Conservation (phyloP, 2,113 vertebrate species). For the Neotoma lepida region DNA sequence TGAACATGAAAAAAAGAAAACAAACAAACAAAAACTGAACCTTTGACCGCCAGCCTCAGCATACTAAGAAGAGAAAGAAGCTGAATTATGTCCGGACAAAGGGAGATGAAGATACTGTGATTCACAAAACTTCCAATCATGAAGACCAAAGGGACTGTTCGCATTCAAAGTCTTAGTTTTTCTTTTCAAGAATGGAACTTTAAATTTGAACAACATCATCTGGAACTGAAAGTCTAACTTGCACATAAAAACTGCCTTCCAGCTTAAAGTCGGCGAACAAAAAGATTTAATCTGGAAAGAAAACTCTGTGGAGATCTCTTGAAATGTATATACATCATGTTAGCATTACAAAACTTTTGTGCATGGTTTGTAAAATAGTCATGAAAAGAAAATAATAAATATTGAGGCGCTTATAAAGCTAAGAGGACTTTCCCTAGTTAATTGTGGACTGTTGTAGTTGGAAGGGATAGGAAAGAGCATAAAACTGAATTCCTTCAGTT, state of each 20-base stretch:
- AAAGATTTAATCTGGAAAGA: conserved; percentile 50
- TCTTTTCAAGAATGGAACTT: conserved; percentile 27
- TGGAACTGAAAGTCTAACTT: conserved; percentile 62
- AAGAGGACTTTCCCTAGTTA: neutral
- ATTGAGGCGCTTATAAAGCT: neutral
- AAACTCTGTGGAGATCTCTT: conserved; percentile 15
- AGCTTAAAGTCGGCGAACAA: conserved; percentile 66
- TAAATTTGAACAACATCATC: conserved; percentile 68
- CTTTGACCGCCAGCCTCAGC: neutral
- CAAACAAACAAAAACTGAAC: neutral
- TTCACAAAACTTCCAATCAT: neutral
- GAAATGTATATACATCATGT: neutral
- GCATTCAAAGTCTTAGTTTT: neutral
- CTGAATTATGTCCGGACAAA: neutral
- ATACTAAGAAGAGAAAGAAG: neutral
- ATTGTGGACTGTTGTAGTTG: neutral
- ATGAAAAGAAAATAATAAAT: conserved; percentile 18
- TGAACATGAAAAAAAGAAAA: neutral
- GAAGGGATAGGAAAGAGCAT: conserved; percentile 1
- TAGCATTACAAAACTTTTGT: conserved; percentile 36
- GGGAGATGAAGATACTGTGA: neutral
- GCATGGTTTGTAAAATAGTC: conserved; percentile 27
- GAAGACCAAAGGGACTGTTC: neutral
- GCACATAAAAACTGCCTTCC: conserved; percentile 53
- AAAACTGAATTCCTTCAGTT: neutral